These are phyloP conservation scores for Lycaon pictus DNA, from an alignment of 2,113 vertebrate genomes.

Conservation along the genomic window DNA sequence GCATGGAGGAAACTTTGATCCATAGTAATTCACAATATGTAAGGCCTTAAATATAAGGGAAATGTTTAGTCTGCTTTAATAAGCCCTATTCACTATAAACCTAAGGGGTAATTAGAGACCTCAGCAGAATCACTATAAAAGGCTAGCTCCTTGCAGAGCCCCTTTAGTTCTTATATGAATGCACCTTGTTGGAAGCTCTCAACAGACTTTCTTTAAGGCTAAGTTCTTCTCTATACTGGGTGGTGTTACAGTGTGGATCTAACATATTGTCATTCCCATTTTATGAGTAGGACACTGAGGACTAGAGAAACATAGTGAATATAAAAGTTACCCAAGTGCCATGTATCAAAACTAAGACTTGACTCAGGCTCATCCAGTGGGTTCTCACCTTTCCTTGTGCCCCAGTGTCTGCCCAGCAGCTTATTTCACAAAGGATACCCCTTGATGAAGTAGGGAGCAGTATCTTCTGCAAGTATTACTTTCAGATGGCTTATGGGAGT, in stretches of 20 bases:
- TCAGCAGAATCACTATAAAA: background rate
- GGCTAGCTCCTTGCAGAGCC: background rate
- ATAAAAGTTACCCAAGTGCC: background rate
- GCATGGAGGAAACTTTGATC: background rate
- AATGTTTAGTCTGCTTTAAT: background rate
- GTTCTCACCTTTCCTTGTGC: background rate
- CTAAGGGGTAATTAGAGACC: background rate
- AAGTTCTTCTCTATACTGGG: background rate
- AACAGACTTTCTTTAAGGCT: background rate
- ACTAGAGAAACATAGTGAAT: background rate
- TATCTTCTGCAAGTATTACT: background rate
- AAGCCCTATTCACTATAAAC: background rate
- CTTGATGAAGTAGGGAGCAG: background rate
- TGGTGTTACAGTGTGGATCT: background rate
- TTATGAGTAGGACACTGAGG: background rate
- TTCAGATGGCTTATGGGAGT: background rate
- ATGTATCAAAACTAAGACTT: background rate
- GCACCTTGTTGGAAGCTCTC: background rate
- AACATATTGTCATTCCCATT: background rate
- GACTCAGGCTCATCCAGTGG: background rate
- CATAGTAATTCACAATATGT: background rate
- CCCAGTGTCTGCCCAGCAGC: background rate
- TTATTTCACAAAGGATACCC: background rate
- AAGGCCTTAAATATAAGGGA: background rate
- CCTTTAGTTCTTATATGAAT: background rate